Base-by-base conservation (phyloP, 2,113 vertebrate species). In the Patagioenas fasciata region DNA sequence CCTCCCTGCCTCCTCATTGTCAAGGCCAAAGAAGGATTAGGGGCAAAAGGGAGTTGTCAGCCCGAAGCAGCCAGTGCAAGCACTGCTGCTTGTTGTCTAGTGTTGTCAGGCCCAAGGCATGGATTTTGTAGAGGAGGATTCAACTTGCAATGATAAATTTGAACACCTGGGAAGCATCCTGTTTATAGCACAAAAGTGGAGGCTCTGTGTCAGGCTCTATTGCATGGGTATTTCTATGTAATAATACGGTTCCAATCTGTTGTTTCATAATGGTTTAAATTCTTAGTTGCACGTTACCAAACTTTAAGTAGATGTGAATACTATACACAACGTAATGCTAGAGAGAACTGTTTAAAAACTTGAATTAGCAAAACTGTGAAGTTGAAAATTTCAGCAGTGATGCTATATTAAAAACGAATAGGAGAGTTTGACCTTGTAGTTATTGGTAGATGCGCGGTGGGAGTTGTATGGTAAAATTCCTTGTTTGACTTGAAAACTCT, bases 371-470 rank as follows among this genome's bases (percentile, higher is more conserved):
- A 26, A 86, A 71, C 7, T 0, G 3, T 4, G 31, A 77, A 47
- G 4, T 6, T 69, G 31, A 31, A 54, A n/a, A 50, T 15, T 24
- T 16, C 34, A 28, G 47, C 6, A 11, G 26, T 48, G 23, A 10
- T 62, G 47, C n/a, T 57, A 1, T 51, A 6, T 73, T 54, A n/a
- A 64, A 72, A 62, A 6, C 6, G 38, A 19, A 6, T 3, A 15
- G 11, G 42, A 42, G 28, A 25, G 4, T 48, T 36, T 17, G 38
- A 50, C 47, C 2, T 0, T 0, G 3, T 14, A 13, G 7, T 12
- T 81, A 20, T 36, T 58, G 36, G 6, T 62, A 0, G 6, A 17
- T 72, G 24, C 2, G 11, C 2, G 11, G 5, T 54, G 34, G 42
- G 36, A 80, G 7, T 57, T 66, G 2, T 2, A 1, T 47, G 29